Evolutionary conservation across 1,140 invertebrate genomes (phyloP), one percentile per base, ranked within the genome.

Genomic region (Lethrus apterus): DNA sequence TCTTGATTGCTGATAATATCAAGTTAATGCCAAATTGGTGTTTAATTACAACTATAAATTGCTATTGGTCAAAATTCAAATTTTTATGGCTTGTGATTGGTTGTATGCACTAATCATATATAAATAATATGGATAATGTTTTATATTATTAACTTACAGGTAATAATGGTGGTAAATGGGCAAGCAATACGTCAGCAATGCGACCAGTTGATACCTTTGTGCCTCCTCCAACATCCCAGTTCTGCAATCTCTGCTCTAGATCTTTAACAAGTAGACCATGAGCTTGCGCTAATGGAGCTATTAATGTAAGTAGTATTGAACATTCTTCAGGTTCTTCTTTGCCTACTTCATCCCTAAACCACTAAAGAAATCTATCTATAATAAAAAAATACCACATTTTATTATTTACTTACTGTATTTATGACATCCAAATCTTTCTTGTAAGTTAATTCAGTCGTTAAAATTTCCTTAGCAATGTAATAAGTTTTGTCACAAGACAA

Each of bases 361-460:
- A 80, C 78, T 81, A 41, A 30, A 56, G 54, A 26, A 26, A 26
- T 26, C n/a, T 42, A 7, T 17, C n/a, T 4, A 29, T 29, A 29
- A 14, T 10, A 11, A 42, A 10, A 33, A 33, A 21, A 23, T 13
- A 41, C 5, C 10, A 41, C 8, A 11, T n/a, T n/a, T n/a, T n/a
- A n/a, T n/a, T n/a, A n/a, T 57, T 17, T 33, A 59, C 79, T 74
- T 70, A 90, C 86, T 56, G 83, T 73, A 64, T 89, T 91, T 44
- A 97, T 78, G 26, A 96, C 84, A 68, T 95, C 90, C 50, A 98
- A 69, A 65, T 97, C 92, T 58, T 93, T 90, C 60, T 91, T 92
- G 67, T 94, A 98, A 0, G 93, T 96, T 50, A 93, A 70, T 64
- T 97, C 93, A 1, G 92, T 96, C 88, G 94, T 94, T 4, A 96